These are phyloP conservation scores for Notothenia coriiceps DNA, from an alignment of 2,113 vertebrate species.

Conservation along the genomic window DNA sequence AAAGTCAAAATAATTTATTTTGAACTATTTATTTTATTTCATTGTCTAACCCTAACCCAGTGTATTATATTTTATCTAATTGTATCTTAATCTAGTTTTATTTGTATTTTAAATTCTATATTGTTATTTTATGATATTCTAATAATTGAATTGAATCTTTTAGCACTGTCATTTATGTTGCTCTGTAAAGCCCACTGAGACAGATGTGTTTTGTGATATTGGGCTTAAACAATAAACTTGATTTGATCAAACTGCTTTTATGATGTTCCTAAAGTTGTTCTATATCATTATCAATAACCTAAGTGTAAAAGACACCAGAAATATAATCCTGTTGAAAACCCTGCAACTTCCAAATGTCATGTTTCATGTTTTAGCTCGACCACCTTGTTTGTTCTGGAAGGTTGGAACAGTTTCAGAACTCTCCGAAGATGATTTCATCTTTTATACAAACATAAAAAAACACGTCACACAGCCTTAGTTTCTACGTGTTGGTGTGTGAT, in stretches of 20 bases:
- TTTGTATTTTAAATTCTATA: no score
- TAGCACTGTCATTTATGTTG: no score
- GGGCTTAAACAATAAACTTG: no score
- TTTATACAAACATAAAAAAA: slow-evolving; percentile 11
- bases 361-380: not conserved
- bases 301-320: no score
- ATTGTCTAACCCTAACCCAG: no score
- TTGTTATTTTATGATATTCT: no score
- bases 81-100: no score
- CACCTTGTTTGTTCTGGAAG: not conserved
- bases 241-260: not conserved
- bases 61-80: no score
- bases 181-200: no score
- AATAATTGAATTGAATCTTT: no score
- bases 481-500: not conserved
- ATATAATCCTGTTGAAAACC: not conserved
- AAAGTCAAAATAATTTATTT: not conserved
- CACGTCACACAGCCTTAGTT: not conserved
- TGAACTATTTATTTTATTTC: no score
- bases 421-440: not conserved
- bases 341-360: not conserved
- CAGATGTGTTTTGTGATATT: no score
- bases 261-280: not conserved
- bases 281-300: not conserved
- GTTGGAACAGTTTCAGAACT: not conserved